Evolutionary conservation across 2,888 invertebrate species (phyloP).

Genomic region (Anaspis maculata): DNA sequence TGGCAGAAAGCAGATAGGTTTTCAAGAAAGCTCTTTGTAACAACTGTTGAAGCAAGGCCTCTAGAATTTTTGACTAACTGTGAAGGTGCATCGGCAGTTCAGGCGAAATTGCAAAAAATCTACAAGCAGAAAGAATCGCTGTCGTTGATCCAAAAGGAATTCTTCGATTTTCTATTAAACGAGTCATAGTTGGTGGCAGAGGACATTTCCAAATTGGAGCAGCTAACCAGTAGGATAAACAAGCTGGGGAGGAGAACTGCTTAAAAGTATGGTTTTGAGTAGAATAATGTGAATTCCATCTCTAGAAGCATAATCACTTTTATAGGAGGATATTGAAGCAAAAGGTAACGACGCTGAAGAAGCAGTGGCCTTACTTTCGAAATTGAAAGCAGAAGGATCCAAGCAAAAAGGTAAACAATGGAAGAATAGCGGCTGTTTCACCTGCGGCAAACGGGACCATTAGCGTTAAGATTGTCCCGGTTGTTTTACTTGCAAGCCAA

Average conservation of each 20-base stretch:
- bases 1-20: slow-evolving; percentile 16
- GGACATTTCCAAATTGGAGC: slow-evolving; percentile 17
- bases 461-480: slow-evolving; percentile 12
- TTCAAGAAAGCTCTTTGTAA: slow-evolving; percentile 19
- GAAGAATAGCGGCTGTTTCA: slow-evolving; percentile 6
- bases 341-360: background rate
- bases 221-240: slow-evolving; percentile 15
- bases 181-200: slow-evolving; percentile 5
- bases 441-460: slow-evolving; percentile 13
- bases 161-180: slow-evolving; percentile 19
- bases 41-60: slow-evolving; percentile 16
- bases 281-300: slow-evolving; percentile 12
- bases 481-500: slow-evolving; percentile 10
- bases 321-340: too few species aligned
- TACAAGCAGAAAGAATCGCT: slow-evolving; percentile 18
- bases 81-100: slow-evolving; percentile 17
- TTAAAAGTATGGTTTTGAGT: slow-evolving; percentile 15
- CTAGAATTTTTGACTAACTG: slow-evolving; percentile 14
- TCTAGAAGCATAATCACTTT: slow-evolving; percentile 6
- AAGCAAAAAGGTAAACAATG: too few species aligned
- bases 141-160: slow-evolving; percentile 17
- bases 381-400: slow-evolving; percentile 3
- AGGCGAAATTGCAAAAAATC: slow-evolving; percentile 16
- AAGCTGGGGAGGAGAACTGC: slow-evolving; percentile 13
- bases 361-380: background rate